Evolutionary conservation across 2,797 vertebrate species (phyloP).

Genomic region (Novumbra hubbsi): DNA sequence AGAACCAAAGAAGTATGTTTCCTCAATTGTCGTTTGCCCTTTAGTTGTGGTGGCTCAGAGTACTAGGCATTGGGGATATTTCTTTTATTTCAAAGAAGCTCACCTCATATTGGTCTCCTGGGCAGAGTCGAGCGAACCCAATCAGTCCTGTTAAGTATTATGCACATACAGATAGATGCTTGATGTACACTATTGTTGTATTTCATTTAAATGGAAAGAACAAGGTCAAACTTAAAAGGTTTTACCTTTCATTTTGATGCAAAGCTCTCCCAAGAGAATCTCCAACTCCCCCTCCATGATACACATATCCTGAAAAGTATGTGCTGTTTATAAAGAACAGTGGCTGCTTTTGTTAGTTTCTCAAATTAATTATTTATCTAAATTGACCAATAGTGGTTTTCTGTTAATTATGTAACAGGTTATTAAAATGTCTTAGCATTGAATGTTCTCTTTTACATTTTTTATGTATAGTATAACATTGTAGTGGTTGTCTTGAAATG

Average conservation of each 20-base stretch:
- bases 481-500: not conserved
- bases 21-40: not conserved
- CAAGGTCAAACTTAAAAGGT: not conserved
- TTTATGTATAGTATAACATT: not conserved
- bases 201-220: not conserved
- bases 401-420: not conserved
- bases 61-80: conserved; percentile 19
- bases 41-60: not conserved
- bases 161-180: conserved; percentile 16
- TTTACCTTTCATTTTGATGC: conserved; percentile 94
- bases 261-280: conserved; percentile 91
- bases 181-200: not conserved
- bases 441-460: not conserved
- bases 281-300: conserved; percentile 89
- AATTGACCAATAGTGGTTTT: not conserved
- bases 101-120: conserved; percentile 97
- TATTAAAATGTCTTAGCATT: not conserved
- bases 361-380: not conserved
- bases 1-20: not conserved
- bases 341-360: not conserved
- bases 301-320: conserved; percentile 85
- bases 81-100: conserved; percentile 19
- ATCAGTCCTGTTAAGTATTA: conserved; percentile 80
- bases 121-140: conserved; percentile 94
- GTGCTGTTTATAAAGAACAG: not conserved